These are phyloP conservation scores for Lithophane ornitopus DNA, from an alignment of 2,888 invertebrate genomes.

Conservation along the genomic window DNA sequence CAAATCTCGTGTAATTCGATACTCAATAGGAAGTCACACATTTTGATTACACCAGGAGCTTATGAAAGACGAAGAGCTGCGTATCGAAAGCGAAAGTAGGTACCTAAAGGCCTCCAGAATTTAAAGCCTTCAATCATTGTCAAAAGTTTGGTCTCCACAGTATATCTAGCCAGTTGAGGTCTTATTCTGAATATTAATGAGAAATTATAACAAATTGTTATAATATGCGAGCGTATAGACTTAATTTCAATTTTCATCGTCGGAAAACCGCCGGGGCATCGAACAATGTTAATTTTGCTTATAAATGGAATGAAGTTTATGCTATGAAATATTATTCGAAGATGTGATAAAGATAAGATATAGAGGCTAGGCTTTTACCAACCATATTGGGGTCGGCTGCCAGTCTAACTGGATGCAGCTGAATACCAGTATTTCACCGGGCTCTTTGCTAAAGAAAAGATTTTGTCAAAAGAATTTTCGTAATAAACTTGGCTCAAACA, in stretches of 20 bases:
- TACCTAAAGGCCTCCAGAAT: conserved; percentile 6
- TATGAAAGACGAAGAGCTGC: background rate
- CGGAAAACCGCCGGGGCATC: conserved; percentile 1
- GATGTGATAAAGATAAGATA: conserved; percentile 6
- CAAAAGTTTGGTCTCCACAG: conserved; percentile 35
- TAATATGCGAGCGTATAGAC: conserved; percentile 52
- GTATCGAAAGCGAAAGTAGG: conserved; percentile 8
- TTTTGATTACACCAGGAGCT: conserved; percentile 7
- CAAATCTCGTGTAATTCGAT: conserved; percentile 14
- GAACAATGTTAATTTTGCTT: conserved; percentile 36
- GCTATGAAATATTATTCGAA: conserved; percentile 8
- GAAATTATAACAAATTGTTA: conserved; percentile 60
- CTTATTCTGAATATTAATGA: conserved; percentile 68
- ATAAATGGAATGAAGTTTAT: conserved; percentile 43
- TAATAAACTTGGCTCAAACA: background rate
- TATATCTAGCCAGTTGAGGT: conserved; percentile 30
- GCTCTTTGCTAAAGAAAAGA: background rate
- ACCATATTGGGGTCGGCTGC: background rate
- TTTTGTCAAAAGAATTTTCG: background rate
- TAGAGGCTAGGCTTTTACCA: background rate
- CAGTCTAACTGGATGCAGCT: background rate
- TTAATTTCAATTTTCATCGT: conserved; percentile 62
- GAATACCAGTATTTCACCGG: too few species aligned
- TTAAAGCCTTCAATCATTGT: conserved; percentile 39
- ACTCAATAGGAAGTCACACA: conserved; percentile 13